These are phyloP conservation scores for Numida meleagris DNA, from an alignment of 2,113 vertebrate species.

Conservation along the genomic window DNA sequence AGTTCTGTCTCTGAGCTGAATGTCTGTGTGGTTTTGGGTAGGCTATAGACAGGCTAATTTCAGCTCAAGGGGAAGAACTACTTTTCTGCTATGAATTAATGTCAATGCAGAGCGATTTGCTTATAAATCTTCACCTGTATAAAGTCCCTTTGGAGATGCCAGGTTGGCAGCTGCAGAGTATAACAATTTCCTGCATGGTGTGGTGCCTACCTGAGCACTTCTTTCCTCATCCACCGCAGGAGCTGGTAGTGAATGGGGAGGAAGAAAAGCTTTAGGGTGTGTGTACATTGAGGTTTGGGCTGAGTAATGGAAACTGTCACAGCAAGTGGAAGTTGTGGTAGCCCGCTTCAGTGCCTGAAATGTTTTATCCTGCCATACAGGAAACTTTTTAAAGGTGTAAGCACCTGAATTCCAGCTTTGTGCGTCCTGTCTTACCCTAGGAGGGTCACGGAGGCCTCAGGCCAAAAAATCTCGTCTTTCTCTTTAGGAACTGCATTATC, in stretches of 20 bases:
- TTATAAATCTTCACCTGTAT: not conserved
- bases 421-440: not conserved
- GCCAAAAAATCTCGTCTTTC: not conserved
- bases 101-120: accelerated
- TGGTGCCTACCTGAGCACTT: not conserved
- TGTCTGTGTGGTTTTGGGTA: not conserved
- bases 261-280: no score
- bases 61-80: not conserved
- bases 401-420: not conserved
- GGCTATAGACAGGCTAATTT: not conserved
- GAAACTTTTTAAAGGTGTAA: not conserved
- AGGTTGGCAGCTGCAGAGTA: not conserved
- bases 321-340: not conserved
- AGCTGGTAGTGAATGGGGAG: not conserved
- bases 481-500: not conserved
- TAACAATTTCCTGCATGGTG: accelerated
- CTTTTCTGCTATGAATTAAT: not conserved
- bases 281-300: accelerated
- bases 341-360: not conserved
- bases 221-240: accelerated
- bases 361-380: accelerated
- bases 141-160: not conserved
- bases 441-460: not conserved
- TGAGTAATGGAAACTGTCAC: not conserved
- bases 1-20: not conserved